Evolutionary conservation across 2,888 invertebrate genomes (phyloP).

Genomic region (Anticlea derivata): DNA sequence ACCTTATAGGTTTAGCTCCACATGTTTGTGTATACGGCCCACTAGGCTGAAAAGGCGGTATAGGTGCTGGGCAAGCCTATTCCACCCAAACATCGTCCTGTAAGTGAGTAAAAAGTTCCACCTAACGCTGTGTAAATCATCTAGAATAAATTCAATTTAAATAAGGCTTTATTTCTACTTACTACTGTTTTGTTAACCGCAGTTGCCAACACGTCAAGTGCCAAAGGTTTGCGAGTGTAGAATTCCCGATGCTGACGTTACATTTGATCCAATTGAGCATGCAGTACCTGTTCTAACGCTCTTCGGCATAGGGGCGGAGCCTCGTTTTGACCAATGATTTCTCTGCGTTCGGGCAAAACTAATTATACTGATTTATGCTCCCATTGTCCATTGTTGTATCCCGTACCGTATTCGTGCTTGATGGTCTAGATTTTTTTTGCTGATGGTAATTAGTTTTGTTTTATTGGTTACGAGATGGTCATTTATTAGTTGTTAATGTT

Average conservation of each 20-base stretch:
- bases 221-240: background rate
- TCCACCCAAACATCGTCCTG: no score
- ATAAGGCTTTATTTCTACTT: no score
- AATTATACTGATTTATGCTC: conserved; percentile 97
- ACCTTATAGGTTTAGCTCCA: no score
- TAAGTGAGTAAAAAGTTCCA: no score
- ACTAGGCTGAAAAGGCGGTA: no score
- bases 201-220: conserved; percentile 22
- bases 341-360: conserved; percentile 87
- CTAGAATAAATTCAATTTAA: no score
- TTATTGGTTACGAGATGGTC: conserved; percentile 24
- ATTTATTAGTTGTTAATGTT: conserved; percentile 6
- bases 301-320: conserved; percentile 82
- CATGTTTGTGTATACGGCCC: no score
- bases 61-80: no score
- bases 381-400: conserved; percentile 95
- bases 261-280: conserved; percentile 70
- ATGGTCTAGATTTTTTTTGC: conserved; percentile 27
- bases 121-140: no score
- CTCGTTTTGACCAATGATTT: conserved; percentile 87
- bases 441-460: conserved; percentile 33
- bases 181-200: no score
- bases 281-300: conserved; percentile 69
- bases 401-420: conserved; percentile 68
- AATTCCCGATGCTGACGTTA: conserved; percentile 64